Conservation (phyloP, 2,888 invertebrate genomes). For the Phortica magna region DNA sequence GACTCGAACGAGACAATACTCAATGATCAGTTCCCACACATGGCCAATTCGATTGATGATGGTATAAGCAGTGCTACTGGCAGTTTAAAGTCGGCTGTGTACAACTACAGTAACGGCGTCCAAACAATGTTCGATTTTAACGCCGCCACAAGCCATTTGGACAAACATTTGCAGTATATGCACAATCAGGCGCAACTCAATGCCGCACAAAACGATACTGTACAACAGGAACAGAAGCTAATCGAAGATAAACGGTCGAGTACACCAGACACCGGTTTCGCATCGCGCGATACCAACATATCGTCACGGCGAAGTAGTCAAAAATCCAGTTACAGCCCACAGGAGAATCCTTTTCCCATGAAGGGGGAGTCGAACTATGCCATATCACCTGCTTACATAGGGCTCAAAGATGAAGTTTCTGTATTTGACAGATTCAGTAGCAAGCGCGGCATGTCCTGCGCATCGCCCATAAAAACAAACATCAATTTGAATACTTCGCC, state of each 20-base stretch:
- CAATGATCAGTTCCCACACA: constrained; percentile 74
- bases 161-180: constrained; percentile 76
- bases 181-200: constrained; percentile 65
- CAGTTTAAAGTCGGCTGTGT: constrained; percentile 74
- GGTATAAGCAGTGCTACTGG: constrained; percentile 75
- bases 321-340: constrained; percentile 77
- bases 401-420: constrained; percentile 62
- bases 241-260: constrained; percentile 77
- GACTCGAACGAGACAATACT: constrained; percentile 78
- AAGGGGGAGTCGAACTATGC: constrained; percentile 57
- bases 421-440: constrained; percentile 64
- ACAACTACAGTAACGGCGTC: constrained; percentile 73
- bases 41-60: constrained; percentile 73
- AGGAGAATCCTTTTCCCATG: constrained; percentile 69
- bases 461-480: constrained; percentile 72
- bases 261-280: constrained; percentile 78
- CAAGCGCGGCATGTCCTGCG: constrained; percentile 62
- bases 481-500: constrained; percentile 70
- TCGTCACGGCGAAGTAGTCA: constrained; percentile 78
- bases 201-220: constrained; percentile 37
- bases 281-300: constrained; percentile 77
- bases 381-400: constrained; percentile 63
- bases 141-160: constrained; percentile 75
- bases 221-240: constrained; percentile 64
- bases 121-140: constrained; percentile 76